Percentiles rank a stretch among this genome's conserved stretches.
These are phyloP conservation scores for Siphonodentalium dalli DNA, from an alignment of 2,888 invertebrate species.

Conservation along the genomic window DNA sequence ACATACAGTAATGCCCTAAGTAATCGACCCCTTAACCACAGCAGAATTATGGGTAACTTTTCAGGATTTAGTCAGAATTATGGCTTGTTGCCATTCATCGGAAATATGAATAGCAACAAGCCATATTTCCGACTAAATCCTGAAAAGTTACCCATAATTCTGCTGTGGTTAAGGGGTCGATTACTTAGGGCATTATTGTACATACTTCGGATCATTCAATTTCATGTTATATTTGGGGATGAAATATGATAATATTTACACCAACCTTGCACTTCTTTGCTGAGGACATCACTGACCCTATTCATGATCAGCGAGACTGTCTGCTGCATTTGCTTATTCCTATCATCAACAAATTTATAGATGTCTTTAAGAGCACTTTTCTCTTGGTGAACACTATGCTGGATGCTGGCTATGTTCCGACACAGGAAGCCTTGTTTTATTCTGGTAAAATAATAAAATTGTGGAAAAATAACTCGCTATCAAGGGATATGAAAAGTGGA, in stretches of 20 bases:
- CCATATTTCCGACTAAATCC: too few species aligned
- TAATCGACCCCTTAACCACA: too few species aligned
- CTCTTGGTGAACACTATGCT: slow-evolving; percentile 30
- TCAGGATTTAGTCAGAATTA: too few species aligned
- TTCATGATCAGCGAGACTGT: not conserved
- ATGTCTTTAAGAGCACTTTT: slow-evolving; percentile 32
- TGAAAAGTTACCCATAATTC: too few species aligned
- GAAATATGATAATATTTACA: not conserved
- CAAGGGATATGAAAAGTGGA: too few species aligned
- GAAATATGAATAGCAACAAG: too few species aligned
- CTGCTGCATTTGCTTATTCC: slow-evolving; percentile 34
- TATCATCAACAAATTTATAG: slow-evolving; percentile 32
- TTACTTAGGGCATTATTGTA: too few species aligned
- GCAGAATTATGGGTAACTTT: too few species aligned
- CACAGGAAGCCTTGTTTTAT: slow-evolving; percentile 31
- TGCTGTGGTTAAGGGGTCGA: too few species aligned
- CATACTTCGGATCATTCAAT: not conserved
- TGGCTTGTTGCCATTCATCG: too few species aligned
- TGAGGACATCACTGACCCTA: not conserved
- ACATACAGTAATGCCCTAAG: too few species aligned
- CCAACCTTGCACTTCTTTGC: not conserved
- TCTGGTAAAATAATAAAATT: slow-evolving; percentile 23
- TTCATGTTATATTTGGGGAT: not conserved
- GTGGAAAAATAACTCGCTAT: too few species aligned
- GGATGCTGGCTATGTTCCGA: slow-evolving; percentile 27